These are phyloP conservation scores for Stegophylla sp. DNA, from an alignment of 2,888 invertebrate genomes.

Conservation along the genomic window DNA sequence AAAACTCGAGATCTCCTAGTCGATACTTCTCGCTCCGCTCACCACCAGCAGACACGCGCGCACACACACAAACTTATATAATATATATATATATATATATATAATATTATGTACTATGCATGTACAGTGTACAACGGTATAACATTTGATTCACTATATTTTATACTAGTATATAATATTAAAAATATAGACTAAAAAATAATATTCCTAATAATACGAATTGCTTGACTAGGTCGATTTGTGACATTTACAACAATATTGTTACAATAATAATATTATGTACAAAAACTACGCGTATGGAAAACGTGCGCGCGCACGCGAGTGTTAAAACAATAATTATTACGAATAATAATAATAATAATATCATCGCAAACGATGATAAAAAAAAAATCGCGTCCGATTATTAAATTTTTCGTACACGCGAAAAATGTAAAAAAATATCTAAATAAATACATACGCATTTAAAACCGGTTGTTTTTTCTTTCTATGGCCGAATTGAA, in stretches of 20 bases:
- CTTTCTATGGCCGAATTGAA: no score
- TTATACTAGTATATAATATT: not conserved
- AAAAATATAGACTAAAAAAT: constrained; percentile 7
- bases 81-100: no score
- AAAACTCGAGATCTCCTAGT: not conserved
- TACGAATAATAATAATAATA: no score
- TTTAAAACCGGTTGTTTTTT: constrained; percentile 11
- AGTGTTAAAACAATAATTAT: not conserved
- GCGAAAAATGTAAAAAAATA: not conserved
- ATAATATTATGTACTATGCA: no score
- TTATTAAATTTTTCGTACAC: not conserved
- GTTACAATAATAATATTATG: constrained; percentile 1
- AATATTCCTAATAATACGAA: constrained; percentile 46
- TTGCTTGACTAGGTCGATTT: constrained; percentile 57
- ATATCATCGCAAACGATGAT: not conserved
- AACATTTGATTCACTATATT: constrained; percentile 10
- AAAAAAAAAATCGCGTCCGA: not conserved
- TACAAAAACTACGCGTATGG: not conserved
- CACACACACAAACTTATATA: not conserved
- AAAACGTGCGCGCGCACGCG: not conserved
- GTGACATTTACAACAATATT: constrained; percentile 46
- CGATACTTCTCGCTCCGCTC: not conserved
- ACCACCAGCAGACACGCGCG: not conserved
- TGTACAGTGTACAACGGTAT: not conserved
- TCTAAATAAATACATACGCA: not conserved